A percentile compares a stretch with the other conserved stretches of the same genome.
These are phyloP conservation scores for Cheilosia vulpina DNA, from an alignment of 2,888 invertebrate species.

Conservation along the genomic window DNA sequence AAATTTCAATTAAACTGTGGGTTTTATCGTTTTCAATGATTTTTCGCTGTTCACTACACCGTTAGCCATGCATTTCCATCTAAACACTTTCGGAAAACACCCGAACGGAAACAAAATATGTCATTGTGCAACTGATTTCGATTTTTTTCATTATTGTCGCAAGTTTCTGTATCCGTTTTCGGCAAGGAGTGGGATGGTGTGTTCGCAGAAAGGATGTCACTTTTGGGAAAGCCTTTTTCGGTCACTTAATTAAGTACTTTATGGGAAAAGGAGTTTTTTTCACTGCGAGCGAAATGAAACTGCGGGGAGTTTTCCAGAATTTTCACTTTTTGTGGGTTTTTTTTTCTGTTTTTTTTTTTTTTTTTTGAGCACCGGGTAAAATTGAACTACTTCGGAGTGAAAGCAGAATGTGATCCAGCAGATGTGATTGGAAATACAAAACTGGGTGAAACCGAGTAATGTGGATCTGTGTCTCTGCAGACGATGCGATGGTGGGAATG, in stretches of 20 bases:
- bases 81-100: conserved; percentile 29
- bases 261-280: conserved; percentile 8
- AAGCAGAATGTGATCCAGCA: conserved; percentile 57
- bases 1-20: conserved; percentile 44
- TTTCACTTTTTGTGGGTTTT: background rate
- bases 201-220: conserved; percentile 58
- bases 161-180: conserved; percentile 74
- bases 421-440: conserved; percentile 68
- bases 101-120: conserved; percentile 57
- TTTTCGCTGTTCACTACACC: conserved; percentile 47
- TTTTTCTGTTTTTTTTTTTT: conserved; percentile 4
- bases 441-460: conserved; percentile 72
- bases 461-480: conserved; percentile 63
- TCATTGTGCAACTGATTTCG: conserved; percentile 63
- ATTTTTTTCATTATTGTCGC: conserved; percentile 48
- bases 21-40: conserved; percentile 23
- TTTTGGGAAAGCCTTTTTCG: conserved; percentile 30
- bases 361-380: conserved; percentile 44
- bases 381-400: conserved; percentile 29
- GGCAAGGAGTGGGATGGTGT: conserved; percentile 55
- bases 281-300: background rate
- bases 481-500: conserved; percentile 59
- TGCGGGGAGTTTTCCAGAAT: conserved; percentile 4
- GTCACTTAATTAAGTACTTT: conserved; percentile 8
- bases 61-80: conserved; percentile 12